Evolutionary conservation across 2,113 vertebrate species (phyloP), one percentile per base, ranked within the genome.

Genomic region (Diadophis punctatus): DNA sequence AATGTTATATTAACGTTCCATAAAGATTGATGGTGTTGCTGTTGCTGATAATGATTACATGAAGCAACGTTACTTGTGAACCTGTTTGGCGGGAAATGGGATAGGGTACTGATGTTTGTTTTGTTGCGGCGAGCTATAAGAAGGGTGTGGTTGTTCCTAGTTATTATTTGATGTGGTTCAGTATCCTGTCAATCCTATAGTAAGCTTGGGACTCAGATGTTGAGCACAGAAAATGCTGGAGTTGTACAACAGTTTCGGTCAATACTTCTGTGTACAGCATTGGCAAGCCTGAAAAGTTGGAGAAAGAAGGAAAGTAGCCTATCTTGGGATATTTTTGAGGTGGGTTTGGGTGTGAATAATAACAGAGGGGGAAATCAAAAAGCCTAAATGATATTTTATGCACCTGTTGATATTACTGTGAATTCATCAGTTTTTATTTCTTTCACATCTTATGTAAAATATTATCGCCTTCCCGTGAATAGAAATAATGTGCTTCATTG

Each of bases 1-100:
- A 46, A 16, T 53, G 16, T 53, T 53, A 3, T 56, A 48, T 90
- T 63, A 34, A n/a, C 25, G 27, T 88, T 95, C 84, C 74, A n/a
- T 94, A 22, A 90, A 93, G 91, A 58, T 58, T 63, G 60, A n/a
- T 63, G 27, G 11, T 63, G 60, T 12, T 30, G 60, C 25, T 63
- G 27, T 30, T 94, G 60, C 68, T 46, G 56, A 90, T 51, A 86
- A 93, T 94, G 34, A 25, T 91, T 94, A 92, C n/a, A 93, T 86
- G 91, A 95, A 94, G 93, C 0, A 4, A 95, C 46, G 93, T 92
- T 93, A 94, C 96, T 85, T 96, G 95, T 96, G 95, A 97, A 91
- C 95, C 94, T 94, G 92, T 96, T 97, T 88, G 30, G 58, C 93
- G 0, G 0, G 93, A 92, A 88, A 87, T 20, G 63, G 23, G 74